Conservation (phyloP, 2,797 vertebrate species). For the Rhinoraja longicauda region DNA sequence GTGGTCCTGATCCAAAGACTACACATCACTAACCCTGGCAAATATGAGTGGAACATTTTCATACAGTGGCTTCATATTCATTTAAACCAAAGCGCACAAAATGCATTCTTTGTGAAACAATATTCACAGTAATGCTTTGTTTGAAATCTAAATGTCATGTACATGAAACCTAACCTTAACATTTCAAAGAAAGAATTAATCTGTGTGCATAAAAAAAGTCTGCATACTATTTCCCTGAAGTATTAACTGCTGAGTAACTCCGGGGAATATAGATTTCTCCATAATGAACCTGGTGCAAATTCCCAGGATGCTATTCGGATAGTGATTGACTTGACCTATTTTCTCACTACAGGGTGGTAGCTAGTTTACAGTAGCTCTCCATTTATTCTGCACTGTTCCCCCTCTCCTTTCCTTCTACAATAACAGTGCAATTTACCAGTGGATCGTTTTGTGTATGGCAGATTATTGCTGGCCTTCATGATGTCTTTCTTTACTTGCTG, state of each 20-base stretch:
- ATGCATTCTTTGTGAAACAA: not conserved
- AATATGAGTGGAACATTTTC: not conserved
- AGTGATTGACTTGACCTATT: slow-evolving; percentile 8
- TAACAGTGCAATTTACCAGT: not conserved
- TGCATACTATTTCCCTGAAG: not conserved
- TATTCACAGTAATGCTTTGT: not conserved
- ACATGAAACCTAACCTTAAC: not conserved
- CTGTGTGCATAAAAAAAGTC: not conserved
- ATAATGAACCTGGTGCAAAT: not conserved
- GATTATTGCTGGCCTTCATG: not conserved
- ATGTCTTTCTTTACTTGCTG: not conserved
- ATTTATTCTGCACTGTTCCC: not conserved
- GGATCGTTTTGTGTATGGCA: not conserved
- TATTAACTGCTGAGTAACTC: not conserved
- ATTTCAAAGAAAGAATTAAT: not conserved
- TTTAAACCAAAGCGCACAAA: not conserved
- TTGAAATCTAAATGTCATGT: too few species aligned
- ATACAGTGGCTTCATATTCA: not conserved
- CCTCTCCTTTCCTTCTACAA: not conserved
- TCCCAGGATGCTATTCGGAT: not conserved
- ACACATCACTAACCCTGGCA: not conserved
- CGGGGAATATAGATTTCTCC: not conserved
- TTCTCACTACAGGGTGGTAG: slow-evolving; percentile 15
- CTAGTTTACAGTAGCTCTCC: not conserved
- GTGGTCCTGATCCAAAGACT: not conserved